phyloP scores from a whole-genome alignment of 2,113 vertebrate species.

The Psittacula cyanocephala region DNA sequence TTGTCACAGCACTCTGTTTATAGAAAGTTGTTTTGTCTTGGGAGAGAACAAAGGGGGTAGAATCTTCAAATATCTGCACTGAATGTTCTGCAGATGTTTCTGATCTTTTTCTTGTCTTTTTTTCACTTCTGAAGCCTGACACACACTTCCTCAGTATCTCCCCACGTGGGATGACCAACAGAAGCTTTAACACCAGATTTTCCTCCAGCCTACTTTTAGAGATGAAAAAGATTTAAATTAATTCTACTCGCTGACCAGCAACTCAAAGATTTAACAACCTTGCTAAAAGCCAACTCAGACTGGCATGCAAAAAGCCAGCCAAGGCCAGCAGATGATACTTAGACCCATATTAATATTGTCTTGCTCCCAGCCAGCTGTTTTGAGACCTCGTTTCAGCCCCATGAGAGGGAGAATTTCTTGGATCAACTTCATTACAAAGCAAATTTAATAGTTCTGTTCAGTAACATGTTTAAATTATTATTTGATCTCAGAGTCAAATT shows the following conservation, averaged over 20 bases:
- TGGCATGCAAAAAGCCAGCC: background rate
- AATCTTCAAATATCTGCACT: background rate
- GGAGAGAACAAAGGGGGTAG: background rate
- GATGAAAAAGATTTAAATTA: background rate
- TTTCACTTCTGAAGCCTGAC: background rate
- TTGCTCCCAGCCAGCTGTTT: background rate
- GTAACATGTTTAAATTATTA: background rate
- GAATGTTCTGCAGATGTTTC: background rate
- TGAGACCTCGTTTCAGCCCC: background rate
- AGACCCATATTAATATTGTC: background rate
- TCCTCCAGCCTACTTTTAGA: background rate
- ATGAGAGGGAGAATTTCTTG: background rate
- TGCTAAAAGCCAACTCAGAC: background rate
- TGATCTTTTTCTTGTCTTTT: background rate
- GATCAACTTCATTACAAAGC: background rate
- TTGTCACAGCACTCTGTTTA: background rate
- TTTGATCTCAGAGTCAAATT: background rate
- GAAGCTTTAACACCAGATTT: background rate
- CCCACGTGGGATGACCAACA: background rate
- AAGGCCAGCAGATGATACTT: background rate
- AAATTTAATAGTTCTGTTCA: background rate
- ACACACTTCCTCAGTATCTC: rapidly evolving
- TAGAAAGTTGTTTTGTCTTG: background rate
- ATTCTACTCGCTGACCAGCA: background rate
- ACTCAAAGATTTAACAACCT: background rate